Base-by-base conservation (phyloP, 1,140 invertebrate species). In the Pomacea maculata region DNA sequence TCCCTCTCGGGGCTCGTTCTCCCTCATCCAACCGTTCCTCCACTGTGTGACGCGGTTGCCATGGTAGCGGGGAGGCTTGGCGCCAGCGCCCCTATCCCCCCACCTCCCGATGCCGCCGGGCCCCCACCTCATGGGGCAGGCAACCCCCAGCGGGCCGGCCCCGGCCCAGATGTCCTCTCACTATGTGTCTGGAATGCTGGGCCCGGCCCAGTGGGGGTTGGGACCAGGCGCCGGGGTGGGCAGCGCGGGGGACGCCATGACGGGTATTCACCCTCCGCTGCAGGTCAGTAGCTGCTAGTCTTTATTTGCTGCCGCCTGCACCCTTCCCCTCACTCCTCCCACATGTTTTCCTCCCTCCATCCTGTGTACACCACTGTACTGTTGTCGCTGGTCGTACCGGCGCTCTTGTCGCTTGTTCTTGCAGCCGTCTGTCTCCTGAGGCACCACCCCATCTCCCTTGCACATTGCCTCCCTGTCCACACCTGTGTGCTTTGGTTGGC, bases 51-150 rank as follows among this genome's bases (percentile, higher is more conserved):
- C 15, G 57, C 57, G 65, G 77, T 78, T 78, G 77, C 70, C 65
- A 78, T 78, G 77, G 21, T 85, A 91, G 88, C 80, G 89, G 67
- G 89, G 89, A 81, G 87, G 89, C 57, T 81, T 61, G 63, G 83
- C 89, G 45, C 89, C 90, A 12, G 88, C 86, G 55, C 88, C 90
- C 9, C 88, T 91, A 87, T 90, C 90, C 7, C 90, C 89, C 1
- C 83, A 87, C 63, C 89, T 87, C 78, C 77, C 77, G 17, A 61
- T 77, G 64, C 75, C 75, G 34, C 61, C 75, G 14, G 63, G 75
- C 54, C 19, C 29, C 25, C 29, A 63, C 64, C 52, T 77, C 45
- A 15, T 45, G 45, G 67, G 77, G 64, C 77, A 78, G 76, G 63
- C 57, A 29, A 4, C 76, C n/a, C 64, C 63, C 11, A 63, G 73